A percentile compares a stretch with the other conserved stretches of the same genome.
phyloP scores from a whole-genome alignment of 2,888 invertebrate species.

The Drosophila ustulata region DNA sequence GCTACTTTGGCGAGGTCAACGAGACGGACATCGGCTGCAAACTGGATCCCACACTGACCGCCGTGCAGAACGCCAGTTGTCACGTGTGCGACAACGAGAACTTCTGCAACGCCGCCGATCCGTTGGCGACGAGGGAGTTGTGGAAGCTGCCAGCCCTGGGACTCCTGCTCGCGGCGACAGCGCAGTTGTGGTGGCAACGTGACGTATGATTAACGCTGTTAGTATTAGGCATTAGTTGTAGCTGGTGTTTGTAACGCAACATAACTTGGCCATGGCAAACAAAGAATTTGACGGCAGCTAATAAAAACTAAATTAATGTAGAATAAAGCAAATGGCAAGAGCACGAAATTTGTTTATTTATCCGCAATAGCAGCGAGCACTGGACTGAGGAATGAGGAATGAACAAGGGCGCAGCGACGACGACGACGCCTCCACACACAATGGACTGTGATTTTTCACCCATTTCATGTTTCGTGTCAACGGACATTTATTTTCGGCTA shows the following conservation, averaged over 20 bases:
- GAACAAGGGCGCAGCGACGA: slow-evolving; percentile 36
- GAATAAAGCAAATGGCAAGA: slow-evolving; percentile 41
- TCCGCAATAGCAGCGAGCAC: slow-evolving; percentile 55
- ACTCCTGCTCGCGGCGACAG: slow-evolving; percentile 19
- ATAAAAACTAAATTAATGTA: slow-evolving; percentile 70
- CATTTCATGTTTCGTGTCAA: slow-evolving; percentile 58
- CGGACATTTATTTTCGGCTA: slow-evolving; percentile 60
- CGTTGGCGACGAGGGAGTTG: neutral
- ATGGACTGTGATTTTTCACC: slow-evolving; percentile 21
- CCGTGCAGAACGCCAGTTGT: slow-evolving; percentile 70
- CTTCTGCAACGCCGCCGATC: slow-evolving; percentile 72
- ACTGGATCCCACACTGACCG: slow-evolving; percentile 72
- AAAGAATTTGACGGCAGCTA: slow-evolving; percentile 49
- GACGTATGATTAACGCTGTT: slow-evolving; percentile 49
- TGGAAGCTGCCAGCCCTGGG: slow-evolving; percentile 40
- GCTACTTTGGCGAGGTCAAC: slow-evolving; percentile 80
- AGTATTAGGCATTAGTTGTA: slow-evolving; percentile 28
- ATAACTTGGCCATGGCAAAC: slow-evolving; percentile 51
- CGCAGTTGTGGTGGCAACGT: slow-evolving; percentile 26
- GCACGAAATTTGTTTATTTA: slow-evolving; percentile 65
- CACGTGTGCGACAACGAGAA: slow-evolving; percentile 76
- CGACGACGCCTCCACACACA: slow-evolving; percentile 35
- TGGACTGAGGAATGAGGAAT: slow-evolving; percentile 26
- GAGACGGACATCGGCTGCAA: slow-evolving; percentile 76
- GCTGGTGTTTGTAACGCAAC: slow-evolving; percentile 20